phyloP scores from a whole-genome alignment of 2,888 invertebrate genomes.

The Athetis lepigone region DNA sequence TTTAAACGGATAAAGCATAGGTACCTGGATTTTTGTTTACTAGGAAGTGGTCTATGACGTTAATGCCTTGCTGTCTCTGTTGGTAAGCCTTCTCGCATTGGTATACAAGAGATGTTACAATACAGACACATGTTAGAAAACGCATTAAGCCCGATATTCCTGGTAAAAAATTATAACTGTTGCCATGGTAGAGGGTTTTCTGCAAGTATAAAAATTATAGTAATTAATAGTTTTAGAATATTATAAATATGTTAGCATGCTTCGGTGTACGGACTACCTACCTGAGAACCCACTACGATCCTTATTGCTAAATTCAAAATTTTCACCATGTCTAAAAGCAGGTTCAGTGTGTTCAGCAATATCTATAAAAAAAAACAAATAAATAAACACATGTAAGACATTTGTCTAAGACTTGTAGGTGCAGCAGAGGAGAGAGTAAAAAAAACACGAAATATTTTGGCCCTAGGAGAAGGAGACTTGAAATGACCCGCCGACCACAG shows the following conservation, averaged over 20 bases:
- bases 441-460: too few relatives aligned
- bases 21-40: conserved; percentile 77
- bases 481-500: too few relatives aligned
- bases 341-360: conserved; percentile 77
- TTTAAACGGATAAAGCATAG: neutral
- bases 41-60: conserved; percentile 76
- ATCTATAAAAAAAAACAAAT: conserved; percentile 71
- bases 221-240: too few relatives aligned
- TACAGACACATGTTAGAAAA: conserved; percentile 70
- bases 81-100: conserved; percentile 77
- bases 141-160: conserved; percentile 72
- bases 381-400: too few relatives aligned
- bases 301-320: conserved; percentile 77
- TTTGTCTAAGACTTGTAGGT: too few relatives aligned
- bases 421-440: too few relatives aligned
- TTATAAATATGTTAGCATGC: too few relatives aligned
- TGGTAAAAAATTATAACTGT: conserved; percentile 66
- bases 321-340: conserved; percentile 81
- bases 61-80: conserved; percentile 72
- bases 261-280: too few relatives aligned
- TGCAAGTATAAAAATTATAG: conserved; percentile 50
- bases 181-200: conserved; percentile 63
- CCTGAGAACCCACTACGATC: conserved; percentile 75
- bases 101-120: conserved; percentile 73
- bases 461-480: too few relatives aligned